Percentiles rank a stretch among this genome's conserved stretches.
These are phyloP conservation scores for Dasysyrphus tricinctus DNA, from an alignment of 2,888 invertebrate species.

Conservation along the genomic window DNA sequence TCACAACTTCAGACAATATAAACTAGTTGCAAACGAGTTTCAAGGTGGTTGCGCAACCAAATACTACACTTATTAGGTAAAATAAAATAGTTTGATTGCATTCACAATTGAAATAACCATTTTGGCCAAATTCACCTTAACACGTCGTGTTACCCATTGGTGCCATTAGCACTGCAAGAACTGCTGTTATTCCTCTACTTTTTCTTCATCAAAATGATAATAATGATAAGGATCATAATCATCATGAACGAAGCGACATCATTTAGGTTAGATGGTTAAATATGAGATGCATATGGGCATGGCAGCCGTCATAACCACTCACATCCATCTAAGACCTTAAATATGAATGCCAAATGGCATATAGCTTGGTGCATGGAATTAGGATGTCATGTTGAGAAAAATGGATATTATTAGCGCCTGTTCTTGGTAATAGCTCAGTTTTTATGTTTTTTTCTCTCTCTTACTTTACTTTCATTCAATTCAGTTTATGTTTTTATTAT, in stretches of 20 bases:
- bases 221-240: constrained; percentile 9
- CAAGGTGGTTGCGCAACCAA: too few species aligned
- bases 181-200: constrained; percentile 30
- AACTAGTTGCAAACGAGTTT: too few species aligned
- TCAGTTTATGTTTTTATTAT: constrained; percentile 18
- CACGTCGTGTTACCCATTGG: constrained; percentile 22
- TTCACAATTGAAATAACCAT: too few species aligned
- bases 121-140: constrained; percentile 7
- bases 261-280: constrained; percentile 61
- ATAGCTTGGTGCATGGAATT: constrained; percentile 61
- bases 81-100: too few species aligned
- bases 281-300: constrained; percentile 54
- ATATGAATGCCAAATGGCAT: constrained; percentile 68
- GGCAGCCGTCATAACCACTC: constrained; percentile 69
- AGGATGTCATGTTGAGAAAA: constrained; percentile 70
- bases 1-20: too few species aligned
- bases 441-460: neutral
- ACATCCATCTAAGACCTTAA: constrained; percentile 65
- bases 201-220: constrained; percentile 26
- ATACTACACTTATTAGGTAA: too few species aligned
- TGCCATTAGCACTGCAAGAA: constrained; percentile 65
- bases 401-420: constrained; percentile 68
- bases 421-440: constrained; percentile 4
- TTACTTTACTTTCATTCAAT: constrained; percentile 40
- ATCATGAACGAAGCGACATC: constrained; percentile 6